Conservation (phyloP, 2,888 invertebrate species). For the Thymelicus lineola region DNA sequence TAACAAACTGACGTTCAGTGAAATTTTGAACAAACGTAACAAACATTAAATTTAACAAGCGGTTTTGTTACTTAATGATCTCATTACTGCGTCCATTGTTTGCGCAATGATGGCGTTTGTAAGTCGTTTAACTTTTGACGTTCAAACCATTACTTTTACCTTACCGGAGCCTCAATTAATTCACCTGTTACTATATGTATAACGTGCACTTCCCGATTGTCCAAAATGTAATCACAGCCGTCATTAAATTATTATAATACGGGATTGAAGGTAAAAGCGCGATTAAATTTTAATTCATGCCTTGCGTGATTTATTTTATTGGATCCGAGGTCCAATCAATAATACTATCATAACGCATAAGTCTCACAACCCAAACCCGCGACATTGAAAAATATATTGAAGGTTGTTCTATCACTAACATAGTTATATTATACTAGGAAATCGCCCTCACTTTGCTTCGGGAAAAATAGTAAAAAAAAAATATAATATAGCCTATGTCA, state of each 20-base stretch:
- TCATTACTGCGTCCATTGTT: slow-evolving; percentile 29
- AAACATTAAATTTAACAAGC: slow-evolving; percentile 25
- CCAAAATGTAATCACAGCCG: slow-evolving; percentile 11
- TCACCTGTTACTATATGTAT: slow-evolving; percentile 29
- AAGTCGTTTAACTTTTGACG: neutral
- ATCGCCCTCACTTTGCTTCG: too few relatives aligned
- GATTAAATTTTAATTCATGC: too few relatives aligned
- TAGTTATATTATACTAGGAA: too few relatives aligned
- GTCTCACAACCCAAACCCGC: too few relatives aligned
- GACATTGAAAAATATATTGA: too few relatives aligned
- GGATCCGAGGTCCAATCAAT: too few relatives aligned
- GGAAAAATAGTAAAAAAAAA: too few relatives aligned
- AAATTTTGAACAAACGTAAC: slow-evolving; percentile 16
- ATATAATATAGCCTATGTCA: too few relatives aligned
- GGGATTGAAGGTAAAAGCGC: neutral
- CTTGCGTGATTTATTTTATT: too few relatives aligned
- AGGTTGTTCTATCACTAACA: too few relatives aligned
- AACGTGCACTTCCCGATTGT: slow-evolving; percentile 52
- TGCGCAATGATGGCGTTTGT: slow-evolving; percentile 32
- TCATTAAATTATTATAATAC: slow-evolving; percentile 11
- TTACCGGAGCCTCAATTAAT: slow-evolving; percentile 28
- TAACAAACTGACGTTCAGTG: slow-evolving; percentile 8
- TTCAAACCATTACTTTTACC: neutral
- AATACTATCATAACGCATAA: too few relatives aligned
- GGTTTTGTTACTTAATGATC: slow-evolving; percentile 24